Evolutionary conservation across 2,888 invertebrate genomes (phyloP), one percentile per base, ranked within the genome.

Genomic region (Pardosa pseudoannulata): DNA sequence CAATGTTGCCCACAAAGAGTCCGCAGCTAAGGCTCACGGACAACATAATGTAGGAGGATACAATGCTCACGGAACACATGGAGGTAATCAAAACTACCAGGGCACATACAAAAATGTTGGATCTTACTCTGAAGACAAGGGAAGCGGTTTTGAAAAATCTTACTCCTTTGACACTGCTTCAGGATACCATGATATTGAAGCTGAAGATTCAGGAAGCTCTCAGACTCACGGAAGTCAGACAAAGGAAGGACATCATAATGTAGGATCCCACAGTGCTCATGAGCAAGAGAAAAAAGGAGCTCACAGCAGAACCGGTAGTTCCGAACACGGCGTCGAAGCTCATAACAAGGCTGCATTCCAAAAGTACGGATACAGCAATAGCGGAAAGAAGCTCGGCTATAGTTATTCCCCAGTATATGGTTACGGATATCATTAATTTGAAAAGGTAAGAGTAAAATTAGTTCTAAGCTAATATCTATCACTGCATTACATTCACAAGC

Each of bases 351-450:
- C 79, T 9, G 13, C 71, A 6, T 86, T 86, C 50, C 50, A 86
- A 11, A 86, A 86, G 46, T 86, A 86, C 28, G 86, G 86, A 3
- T 86, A 86, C 62, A 74, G 64, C 0, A 39, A 79, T 64, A 56
- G 41, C 19, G 76, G 72, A 28, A 79, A 79, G 11, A 74, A 86
- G 19, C 64, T 68, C 29, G 86, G 86, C 11, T 86, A 79, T 73
- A 86, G 86, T 27, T 86, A 86, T 46, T 86, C 86, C 13, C 86
- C 86, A 5, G 74, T 86, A 1, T 86, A 86, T 32, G 86, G 86
- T 41, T 86, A 86, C 41, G 86, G 86, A 70, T 86, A 86, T 28
- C 86, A 86, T 39, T 86, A 29, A 83, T n/a, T n/a, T n/a, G n/a
- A n/a, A n/a, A n/a, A n/a, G n/a, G n/a, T n/a, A n/a, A n/a, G n/a